A percentile compares a stretch with the other conserved stretches of the same genome.
phyloP scores from a whole-genome alignment of 2,888 invertebrate genomes.

The Poecilus cupreus region DNA sequence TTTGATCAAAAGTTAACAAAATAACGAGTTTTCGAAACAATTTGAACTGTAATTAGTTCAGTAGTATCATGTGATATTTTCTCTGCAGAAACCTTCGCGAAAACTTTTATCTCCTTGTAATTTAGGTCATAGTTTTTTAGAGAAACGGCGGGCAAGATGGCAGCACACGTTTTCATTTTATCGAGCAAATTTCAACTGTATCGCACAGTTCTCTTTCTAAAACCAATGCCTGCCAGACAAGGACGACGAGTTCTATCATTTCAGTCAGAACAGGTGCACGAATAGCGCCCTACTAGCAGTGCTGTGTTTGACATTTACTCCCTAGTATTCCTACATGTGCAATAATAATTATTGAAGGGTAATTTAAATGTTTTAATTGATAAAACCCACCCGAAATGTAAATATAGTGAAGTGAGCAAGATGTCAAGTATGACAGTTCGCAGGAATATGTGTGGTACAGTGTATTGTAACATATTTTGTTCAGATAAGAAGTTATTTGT shows the following conservation, averaged over 20 bases:
- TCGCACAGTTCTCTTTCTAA: conserved; percentile 35
- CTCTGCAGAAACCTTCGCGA: background rate
- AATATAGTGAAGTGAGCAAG: background rate
- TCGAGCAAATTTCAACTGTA: conserved; percentile 51
- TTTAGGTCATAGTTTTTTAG: conserved; percentile 2
- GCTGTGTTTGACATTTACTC: too few relatives aligned
- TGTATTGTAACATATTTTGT: conserved; percentile 31
- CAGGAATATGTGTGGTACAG: background rate
- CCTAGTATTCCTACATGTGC: too few relatives aligned
- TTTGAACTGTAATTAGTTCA: too few relatives aligned
- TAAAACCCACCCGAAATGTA: background rate
- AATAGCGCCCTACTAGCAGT: too few relatives aligned
- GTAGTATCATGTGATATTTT: background rate
- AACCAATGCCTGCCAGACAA: conserved; percentile 8
- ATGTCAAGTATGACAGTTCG: conserved; percentile 18
- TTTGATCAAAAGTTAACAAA: too few relatives aligned
- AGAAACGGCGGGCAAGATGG: conserved; percentile 4
- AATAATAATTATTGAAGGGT: too few relatives aligned
- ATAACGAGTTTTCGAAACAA: too few relatives aligned
- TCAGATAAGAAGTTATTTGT: conserved; percentile 21
- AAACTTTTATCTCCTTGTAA: background rate
- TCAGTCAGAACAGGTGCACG: conserved; percentile 29
- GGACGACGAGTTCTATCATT: conserved; percentile 30
- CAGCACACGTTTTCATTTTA: conserved; percentile 24
- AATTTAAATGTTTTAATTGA: too few relatives aligned